Conservation (phyloP, 2,797 vertebrate species). For the Rhinatrema bivittatum region DNA sequence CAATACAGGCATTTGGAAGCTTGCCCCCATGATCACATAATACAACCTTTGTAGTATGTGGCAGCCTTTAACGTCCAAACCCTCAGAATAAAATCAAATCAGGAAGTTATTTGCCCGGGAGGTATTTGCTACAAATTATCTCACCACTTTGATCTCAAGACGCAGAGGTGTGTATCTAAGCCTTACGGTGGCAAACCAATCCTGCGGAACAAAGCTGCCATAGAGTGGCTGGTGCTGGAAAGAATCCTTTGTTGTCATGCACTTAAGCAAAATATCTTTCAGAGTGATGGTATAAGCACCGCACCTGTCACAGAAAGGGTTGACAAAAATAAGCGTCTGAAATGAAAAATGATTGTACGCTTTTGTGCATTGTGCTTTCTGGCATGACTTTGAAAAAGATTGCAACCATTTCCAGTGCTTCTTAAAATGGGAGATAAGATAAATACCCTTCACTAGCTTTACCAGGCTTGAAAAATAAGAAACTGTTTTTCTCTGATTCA, state of each 20-base stretch:
- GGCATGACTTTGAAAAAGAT: too few relatives aligned
- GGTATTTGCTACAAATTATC: constrained; percentile 2
- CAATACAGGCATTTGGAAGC: too few relatives aligned
- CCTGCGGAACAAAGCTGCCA: constrained; percentile 13
- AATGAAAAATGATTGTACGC: too few relatives aligned
- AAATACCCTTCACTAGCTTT: too few relatives aligned
- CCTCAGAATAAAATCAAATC: constrained; percentile 2
- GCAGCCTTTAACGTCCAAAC: too few relatives aligned
- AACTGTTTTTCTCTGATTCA: too few relatives aligned
- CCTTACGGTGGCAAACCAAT: constrained; percentile 3
- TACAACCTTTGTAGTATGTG: too few relatives aligned
- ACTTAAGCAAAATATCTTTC: constrained; percentile 9
- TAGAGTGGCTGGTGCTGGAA: constrained; percentile 24
- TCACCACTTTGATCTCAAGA: constrained; percentile 14
- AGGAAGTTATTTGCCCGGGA: background rate
- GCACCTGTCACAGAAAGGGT: constrained; percentile 18
- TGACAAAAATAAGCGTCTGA: constrained; percentile 27
- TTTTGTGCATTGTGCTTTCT: too few relatives aligned
- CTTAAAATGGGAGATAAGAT: too few relatives aligned
- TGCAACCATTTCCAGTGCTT: too few relatives aligned
- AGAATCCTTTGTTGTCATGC: constrained; percentile 6
- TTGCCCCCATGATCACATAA: too few relatives aligned
- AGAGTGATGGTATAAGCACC: constrained; percentile 5
- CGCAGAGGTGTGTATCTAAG: constrained; percentile 12
- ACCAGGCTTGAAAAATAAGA: too few relatives aligned